phyloP scores from a whole-genome alignment of 2,888 invertebrate genomes.

The Brachynemurus nebulosus region DNA sequence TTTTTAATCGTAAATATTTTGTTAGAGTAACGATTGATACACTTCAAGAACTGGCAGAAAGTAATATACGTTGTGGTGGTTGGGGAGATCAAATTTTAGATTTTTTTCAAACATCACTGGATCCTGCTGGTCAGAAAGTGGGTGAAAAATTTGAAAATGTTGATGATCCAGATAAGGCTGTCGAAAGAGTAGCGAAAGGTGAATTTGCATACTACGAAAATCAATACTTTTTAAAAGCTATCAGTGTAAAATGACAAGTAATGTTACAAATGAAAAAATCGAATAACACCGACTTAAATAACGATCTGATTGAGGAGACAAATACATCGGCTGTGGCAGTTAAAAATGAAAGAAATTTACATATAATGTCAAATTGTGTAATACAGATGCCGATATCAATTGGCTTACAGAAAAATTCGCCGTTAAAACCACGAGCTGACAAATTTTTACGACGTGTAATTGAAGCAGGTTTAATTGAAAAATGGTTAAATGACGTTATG shows the following conservation, averaged over 20 bases:
- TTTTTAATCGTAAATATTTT: constrained; percentile 7
- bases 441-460: constrained; percentile 48
- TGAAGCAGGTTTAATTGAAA: constrained; percentile 62
- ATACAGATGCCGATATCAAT: constrained; percentile 69
- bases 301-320: constrained; percentile 12
- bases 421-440: constrained; percentile 55
- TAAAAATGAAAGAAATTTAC: constrained; percentile 39
- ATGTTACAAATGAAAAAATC: constrained; percentile 25
- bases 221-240: constrained; percentile 50
- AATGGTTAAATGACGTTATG: constrained; percentile 68
- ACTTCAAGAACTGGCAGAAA: constrained; percentile 49
- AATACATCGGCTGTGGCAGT: constrained; percentile 22
- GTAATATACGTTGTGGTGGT: constrained; percentile 51
- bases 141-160: constrained; percentile 50
- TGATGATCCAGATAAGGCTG: constrained; percentile 45
- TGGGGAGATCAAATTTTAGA: constrained; percentile 57
- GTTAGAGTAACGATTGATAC: constrained; percentile 66
- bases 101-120: constrained; percentile 55
- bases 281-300: constrained; percentile 18
- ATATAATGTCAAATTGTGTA: constrained; percentile 71
- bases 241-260: constrained; percentile 43
- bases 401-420: constrained; percentile 70
- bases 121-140: constrained; percentile 50
- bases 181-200: constrained; percentile 53
- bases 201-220: constrained; percentile 71